Evolutionary conservation across 2,888 invertebrate genomes (phyloP).

Genomic region (Gymnosoma rotundatum): DNA sequence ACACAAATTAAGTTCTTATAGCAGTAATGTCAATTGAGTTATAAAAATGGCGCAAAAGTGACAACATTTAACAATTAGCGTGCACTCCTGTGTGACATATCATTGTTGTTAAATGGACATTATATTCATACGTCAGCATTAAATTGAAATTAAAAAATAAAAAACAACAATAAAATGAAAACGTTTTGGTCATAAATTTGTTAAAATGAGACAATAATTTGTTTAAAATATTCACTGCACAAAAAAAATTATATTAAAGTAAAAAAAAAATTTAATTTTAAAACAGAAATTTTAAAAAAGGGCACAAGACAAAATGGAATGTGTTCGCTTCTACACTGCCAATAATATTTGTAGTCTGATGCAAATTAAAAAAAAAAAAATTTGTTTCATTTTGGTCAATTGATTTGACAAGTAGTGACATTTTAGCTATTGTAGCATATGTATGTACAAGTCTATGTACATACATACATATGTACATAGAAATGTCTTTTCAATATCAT

Average conservation of each 20-base stretch:
- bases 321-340: background rate
- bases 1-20: slow-evolving; percentile 82
- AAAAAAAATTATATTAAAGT: background rate
- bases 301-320: background rate
- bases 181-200: slow-evolving; percentile 39
- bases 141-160: slow-evolving; percentile 40
- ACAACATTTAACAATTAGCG: slow-evolving; percentile 79
- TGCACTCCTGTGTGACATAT: slow-evolving; percentile 61
- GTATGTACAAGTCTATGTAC: no score
- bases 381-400: slow-evolving; percentile 79
- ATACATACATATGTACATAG: slow-evolving; percentile 29
- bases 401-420: slow-evolving; percentile 74
- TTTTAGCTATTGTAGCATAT: slow-evolving; percentile 66
- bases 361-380: slow-evolving; percentile 19
- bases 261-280: background rate
- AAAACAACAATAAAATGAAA: background rate
- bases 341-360: slow-evolving; percentile 30
- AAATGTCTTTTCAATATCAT: slow-evolving; percentile 24
- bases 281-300: background rate
- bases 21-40: slow-evolving; percentile 79
- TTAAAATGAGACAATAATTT: slow-evolving; percentile 19
- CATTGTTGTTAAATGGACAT: slow-evolving; percentile 52
- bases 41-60: slow-evolving; percentile 80
- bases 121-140: slow-evolving; percentile 49
- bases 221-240: background rate